These are phyloP conservation scores for Aegithalos caudatus DNA, from an alignment of 2,113 vertebrate genomes.

Conservation along the genomic window DNA sequence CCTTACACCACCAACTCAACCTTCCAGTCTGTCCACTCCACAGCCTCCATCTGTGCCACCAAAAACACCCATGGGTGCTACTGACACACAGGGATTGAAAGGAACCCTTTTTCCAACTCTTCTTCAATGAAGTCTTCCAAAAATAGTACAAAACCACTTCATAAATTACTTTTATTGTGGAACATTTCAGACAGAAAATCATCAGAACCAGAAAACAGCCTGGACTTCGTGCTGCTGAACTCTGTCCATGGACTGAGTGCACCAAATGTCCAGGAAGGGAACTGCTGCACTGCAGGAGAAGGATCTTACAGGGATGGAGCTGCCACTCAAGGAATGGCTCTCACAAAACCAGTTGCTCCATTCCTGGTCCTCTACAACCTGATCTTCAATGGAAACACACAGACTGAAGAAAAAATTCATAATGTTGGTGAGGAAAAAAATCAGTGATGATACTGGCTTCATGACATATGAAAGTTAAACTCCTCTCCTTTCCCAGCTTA, in stretches of 20 bases:
- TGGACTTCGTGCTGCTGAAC: background rate
- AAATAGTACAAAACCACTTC: background rate
- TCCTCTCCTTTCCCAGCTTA: background rate
- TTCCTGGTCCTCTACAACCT: background rate
- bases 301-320: background rate
- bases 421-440: background rate
- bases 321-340: background rate
- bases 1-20: background rate
- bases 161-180: background rate
- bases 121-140: background rate
- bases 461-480: background rate
- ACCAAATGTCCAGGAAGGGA: background rate
- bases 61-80: background rate
- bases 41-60: background rate
- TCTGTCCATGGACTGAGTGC: background rate
- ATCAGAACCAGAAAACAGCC: background rate
- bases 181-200: background rate
- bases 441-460: background rate
- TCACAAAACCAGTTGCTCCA: background rate
- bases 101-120: background rate
- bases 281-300: background rate
- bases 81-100: background rate
- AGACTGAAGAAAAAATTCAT: background rate
- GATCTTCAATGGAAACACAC: background rate
- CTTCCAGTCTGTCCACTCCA: background rate